phyloP scores from a whole-genome alignment of 2,797 vertebrate species.

The Sardinella longiceps region DNA sequence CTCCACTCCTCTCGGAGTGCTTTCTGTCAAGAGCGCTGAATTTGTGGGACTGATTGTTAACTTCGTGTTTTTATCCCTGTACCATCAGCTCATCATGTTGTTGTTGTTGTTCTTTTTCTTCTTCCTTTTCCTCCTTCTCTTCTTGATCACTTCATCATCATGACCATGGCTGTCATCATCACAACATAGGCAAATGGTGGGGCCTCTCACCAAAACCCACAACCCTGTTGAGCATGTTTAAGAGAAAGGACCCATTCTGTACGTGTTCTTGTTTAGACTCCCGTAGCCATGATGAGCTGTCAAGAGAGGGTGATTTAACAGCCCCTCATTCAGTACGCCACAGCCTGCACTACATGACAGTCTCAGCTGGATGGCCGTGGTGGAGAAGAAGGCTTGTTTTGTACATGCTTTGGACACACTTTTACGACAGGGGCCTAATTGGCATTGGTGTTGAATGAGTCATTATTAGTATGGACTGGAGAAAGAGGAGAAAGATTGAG shows the following conservation, averaged over 20 bases:
- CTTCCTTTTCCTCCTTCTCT: no score
- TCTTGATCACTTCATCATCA: neutral
- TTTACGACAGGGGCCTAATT: slow-evolving; percentile 12
- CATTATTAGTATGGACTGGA: slow-evolving; percentile 5
- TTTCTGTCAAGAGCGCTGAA: neutral
- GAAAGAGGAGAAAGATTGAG: neutral
- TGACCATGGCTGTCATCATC: neutral
- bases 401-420: neutral
- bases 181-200: neutral
- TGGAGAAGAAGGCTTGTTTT: slow-evolving; percentile 21
- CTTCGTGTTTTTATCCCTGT: neutral
- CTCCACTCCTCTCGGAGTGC: neutral
- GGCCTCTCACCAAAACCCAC: neutral
- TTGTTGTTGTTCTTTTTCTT: no score
- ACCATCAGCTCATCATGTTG: neutral
- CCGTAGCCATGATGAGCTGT: neutral
- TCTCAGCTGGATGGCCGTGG: neutral
- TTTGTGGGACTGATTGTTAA: neutral
- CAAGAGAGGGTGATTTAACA: slow-evolving; percentile 3
- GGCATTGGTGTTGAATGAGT: neutral
- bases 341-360: neutral
- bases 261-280: neutral
- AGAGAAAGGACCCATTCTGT: neutral
- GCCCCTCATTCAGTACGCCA: neutral
- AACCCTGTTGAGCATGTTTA: neutral